A percentile compares a stretch with the other conserved stretches of the same genome.
phyloP scores from a whole-genome alignment of 2,888 invertebrate genomes.

The Poecilus cupreus region DNA sequence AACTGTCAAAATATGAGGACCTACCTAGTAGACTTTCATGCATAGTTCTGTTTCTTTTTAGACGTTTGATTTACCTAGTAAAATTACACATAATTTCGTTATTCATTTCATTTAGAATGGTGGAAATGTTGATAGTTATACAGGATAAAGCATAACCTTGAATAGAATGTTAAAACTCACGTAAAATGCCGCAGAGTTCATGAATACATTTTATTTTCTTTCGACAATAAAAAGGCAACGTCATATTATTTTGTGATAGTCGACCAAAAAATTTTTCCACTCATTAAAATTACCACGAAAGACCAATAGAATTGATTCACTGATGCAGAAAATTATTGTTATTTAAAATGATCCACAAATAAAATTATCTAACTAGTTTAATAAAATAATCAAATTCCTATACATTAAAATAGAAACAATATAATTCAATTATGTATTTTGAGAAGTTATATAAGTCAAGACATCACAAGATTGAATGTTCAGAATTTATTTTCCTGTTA shows the following conservation, averaged over 20 bases:
- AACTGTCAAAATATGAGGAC: no score
- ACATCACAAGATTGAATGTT: no score
- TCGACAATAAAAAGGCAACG: background rate
- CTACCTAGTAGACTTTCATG: no score
- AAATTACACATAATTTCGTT: background rate
- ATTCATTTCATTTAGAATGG: constrained; percentile 8
- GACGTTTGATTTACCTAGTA: background rate
- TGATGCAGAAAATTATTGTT: background rate
- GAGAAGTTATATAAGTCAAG: no score
- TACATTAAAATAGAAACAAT: no score
- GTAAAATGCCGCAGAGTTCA: constrained; percentile 16
- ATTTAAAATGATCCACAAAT: no score
- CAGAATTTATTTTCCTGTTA: no score
- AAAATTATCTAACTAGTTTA: no score
- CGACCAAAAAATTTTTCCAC: background rate
- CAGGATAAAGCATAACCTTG: constrained; percentile 11
- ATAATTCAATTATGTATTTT: no score
- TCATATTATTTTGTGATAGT: constrained; percentile 11
- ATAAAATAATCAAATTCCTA: no score
- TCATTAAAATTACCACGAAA: background rate
- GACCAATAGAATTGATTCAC: background rate
- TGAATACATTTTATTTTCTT: constrained; percentile 7
- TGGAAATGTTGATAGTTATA: background rate
- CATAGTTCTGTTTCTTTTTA: no score
- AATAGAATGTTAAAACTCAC: constrained; percentile 17